Evolutionary conservation across 1,140 invertebrate species (phyloP).

Genomic region (Eumaeus atala): DNA sequence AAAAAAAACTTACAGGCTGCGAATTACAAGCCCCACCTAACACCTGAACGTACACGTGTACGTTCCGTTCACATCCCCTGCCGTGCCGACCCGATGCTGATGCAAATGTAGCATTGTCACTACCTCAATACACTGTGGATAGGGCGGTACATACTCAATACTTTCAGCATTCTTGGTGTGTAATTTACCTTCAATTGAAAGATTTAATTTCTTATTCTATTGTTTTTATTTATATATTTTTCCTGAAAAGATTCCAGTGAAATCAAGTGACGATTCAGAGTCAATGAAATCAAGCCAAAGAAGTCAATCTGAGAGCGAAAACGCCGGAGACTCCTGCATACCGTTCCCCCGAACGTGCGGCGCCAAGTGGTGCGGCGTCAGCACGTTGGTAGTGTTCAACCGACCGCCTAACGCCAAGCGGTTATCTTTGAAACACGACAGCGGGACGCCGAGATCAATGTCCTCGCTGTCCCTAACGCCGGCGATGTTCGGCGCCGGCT

Average conservation of each 20-base stretch:
- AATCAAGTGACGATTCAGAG: slow-evolving; percentile 62
- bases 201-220: too few relatives aligned
- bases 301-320: slow-evolving; percentile 62
- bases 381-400: slow-evolving; percentile 89
- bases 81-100: too few relatives aligned
- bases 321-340: slow-evolving; percentile 84
- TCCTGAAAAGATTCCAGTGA: slow-evolving; percentile 62
- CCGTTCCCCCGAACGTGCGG: slow-evolving; percentile 96
- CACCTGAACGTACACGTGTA: too few relatives aligned
- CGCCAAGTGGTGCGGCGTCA: slow-evolving; percentile 92
- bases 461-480: slow-evolving; percentile 62
- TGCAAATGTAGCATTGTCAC: too few relatives aligned
- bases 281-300: slow-evolving; percentile 65
- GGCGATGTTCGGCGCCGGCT: slow-evolving; percentile 49
- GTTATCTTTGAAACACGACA: slow-evolving; percentile 79
- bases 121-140: too few relatives aligned
- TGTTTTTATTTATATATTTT: slow-evolving; percentile 5
- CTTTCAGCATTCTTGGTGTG: too few relatives aligned
- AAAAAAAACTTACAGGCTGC: too few relatives aligned
- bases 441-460: slow-evolving; percentile 79
- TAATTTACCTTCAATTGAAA: too few relatives aligned
- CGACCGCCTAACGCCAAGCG: slow-evolving; percentile 84
- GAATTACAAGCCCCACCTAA: too few relatives aligned
- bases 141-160: too few relatives aligned
- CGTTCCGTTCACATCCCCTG: too few relatives aligned